phyloP scores from a whole-genome alignment of 2,797 vertebrate species.

The Dallia pectoralis region DNA sequence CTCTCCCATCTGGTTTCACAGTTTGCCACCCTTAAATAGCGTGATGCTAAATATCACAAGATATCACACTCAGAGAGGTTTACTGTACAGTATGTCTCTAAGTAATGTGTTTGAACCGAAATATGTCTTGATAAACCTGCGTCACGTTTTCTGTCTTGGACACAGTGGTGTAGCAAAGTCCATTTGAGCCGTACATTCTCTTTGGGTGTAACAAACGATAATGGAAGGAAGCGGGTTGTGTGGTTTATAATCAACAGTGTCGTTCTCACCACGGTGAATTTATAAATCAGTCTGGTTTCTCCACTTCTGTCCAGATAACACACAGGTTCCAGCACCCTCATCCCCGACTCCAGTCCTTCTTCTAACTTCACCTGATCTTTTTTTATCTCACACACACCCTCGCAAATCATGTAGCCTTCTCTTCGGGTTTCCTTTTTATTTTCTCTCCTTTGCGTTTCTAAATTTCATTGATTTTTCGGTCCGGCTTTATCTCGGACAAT shows the following conservation, averaged over 20 bases:
- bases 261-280: background rate
- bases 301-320: background rate
- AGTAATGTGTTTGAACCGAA: background rate
- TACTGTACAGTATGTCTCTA: background rate
- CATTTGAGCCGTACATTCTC: background rate
- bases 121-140: background rate
- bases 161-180: background rate
- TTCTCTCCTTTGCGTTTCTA: background rate
- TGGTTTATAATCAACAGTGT: background rate
- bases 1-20: background rate
- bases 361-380: background rate
- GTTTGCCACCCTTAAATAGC: background rate
- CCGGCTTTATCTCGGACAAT: background rate
- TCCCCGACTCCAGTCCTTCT: background rate
- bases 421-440: background rate
- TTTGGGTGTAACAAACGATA: background rate
- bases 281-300: background rate
- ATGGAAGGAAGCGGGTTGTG: background rate
- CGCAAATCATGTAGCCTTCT: background rate
- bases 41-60: background rate
- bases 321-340: background rate
- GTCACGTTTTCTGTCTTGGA: background rate
- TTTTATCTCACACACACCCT: background rate
- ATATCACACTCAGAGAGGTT: background rate
- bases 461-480: constrained; percentile 9